These are phyloP conservation scores for Ariopsis seemanni DNA, from an alignment of 2,113 vertebrate genomes.

Conservation along the genomic window DNA sequence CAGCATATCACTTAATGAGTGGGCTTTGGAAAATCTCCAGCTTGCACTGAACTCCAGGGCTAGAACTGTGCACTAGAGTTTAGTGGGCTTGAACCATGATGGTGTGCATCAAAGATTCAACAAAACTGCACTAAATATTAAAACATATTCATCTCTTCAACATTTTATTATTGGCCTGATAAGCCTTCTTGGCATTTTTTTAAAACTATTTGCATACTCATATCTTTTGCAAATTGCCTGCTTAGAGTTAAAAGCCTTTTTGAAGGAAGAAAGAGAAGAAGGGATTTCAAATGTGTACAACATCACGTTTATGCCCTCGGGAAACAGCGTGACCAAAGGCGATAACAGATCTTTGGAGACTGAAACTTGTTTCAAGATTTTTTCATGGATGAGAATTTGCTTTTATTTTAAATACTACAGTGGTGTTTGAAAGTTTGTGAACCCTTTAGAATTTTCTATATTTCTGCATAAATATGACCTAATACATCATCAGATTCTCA, in stretches of 20 bases:
- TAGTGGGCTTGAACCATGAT: background rate
- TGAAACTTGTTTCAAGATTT: background rate
- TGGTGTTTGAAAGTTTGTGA: background rate
- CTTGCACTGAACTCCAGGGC: background rate
- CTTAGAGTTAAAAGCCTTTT: background rate
- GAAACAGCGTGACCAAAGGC: background rate
- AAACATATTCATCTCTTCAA: background rate
- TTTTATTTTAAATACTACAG: background rate
- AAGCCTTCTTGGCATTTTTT: background rate
- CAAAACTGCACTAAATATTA: background rate
- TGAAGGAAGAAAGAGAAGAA: background rate
- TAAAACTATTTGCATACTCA: background rate
- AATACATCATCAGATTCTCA: too few relatives aligned
- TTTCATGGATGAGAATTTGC: background rate
- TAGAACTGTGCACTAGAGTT: background rate
- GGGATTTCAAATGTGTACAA: background rate
- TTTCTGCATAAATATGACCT: too few relatives aligned
- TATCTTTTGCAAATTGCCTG: background rate
- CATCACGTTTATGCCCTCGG: background rate
- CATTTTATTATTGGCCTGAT: background rate
- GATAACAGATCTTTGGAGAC: background rate
- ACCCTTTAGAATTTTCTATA: too few relatives aligned
- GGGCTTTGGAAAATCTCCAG: background rate
- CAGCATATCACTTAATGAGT: background rate
- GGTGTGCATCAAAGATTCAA: background rate